Evolutionary conservation across 64 coral and sea anemone species (phyloP), one percentile per base, ranked within the genome.

Genomic region (Dendrophyllia cribrosa): DNA sequence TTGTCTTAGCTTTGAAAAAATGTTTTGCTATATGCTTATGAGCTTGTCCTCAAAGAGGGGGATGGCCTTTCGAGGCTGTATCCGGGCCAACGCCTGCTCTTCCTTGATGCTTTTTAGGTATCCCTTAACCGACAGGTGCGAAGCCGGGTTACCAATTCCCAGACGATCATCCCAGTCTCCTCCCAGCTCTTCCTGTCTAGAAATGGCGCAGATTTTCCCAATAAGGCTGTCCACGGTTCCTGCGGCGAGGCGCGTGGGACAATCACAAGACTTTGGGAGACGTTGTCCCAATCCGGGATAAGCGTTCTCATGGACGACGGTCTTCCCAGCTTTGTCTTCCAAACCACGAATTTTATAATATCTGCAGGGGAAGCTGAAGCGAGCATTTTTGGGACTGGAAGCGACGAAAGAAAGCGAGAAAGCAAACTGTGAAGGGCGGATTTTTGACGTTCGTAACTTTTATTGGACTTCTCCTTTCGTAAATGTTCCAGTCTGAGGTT

Each of bases 371-470:
- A 20, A 4, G 72, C 56, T n/a, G 72, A 77, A 13, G 72, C 56
- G 6, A 89, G 56, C 1, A 34, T 26, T 43, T 75, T 88, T 0
- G 68, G 66, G 25, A 14, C 34, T 14, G 51, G 71, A 5, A 75
- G 26, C 1, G 72, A 88, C 3, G 56, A 48, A 12, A 88, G 21
- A 72, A 88, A 88, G 2, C 47, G 26, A 13, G 53, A 4, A 51
- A 88, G 68, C 43, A 45, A 10, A 4, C 9, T 26, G 43, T 89
- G n/a, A 9, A 89, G 19, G 6, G 87, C 20, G 19, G 86, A 88
- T 55, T 75, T 88, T 23, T 87, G 66, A n/a, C 26, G 26, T 58
- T 87, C 85, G 52, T 87, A 73, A 71, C 14, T 48, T 17, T 86
- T 86, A 13, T 24, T 19, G 46, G 19, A 10, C 26, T 56, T 72